These are phyloP conservation scores for Drosophila testacea DNA, from an alignment of 2,888 invertebrate species.

Conservation along the genomic window DNA sequence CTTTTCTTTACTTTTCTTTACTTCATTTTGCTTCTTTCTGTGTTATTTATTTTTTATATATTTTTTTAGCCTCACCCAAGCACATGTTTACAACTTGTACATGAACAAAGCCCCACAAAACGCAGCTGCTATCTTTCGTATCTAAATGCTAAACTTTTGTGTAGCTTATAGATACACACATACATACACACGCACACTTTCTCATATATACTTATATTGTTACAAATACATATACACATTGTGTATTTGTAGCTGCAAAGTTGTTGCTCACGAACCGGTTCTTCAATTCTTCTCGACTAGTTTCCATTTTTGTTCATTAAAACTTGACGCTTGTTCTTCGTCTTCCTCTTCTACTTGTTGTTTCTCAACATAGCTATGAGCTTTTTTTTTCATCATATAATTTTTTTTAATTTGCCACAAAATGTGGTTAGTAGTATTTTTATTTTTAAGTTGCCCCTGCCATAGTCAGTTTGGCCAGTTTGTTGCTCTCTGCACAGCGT, in stretches of 20 bases:
- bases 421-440: constrained; percentile 55
- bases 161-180: constrained; percentile 64
- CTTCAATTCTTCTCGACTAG: constrained; percentile 67
- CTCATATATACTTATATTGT: neutral
- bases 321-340: constrained; percentile 52
- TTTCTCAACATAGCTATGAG: constrained; percentile 56
- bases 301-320: constrained; percentile 77
- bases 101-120: constrained; percentile 66
- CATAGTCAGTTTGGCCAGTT: constrained; percentile 10
- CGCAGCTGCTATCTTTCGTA: constrained; percentile 70
- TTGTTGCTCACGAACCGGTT: constrained; percentile 74
- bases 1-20: constrained; percentile 9
- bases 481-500: constrained; percentile 57
- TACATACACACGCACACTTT: constrained; percentile 28
- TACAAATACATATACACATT: constrained; percentile 8
- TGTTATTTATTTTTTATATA: constrained; percentile 28
- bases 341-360: constrained; percentile 28
- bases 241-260: constrained; percentile 35
- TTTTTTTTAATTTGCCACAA: constrained; percentile 58
- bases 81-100: constrained; percentile 61
- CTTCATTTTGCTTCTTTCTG: constrained; percentile 11
- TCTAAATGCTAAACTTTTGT: constrained; percentile 73
- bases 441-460: constrained; percentile 1
- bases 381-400: constrained; percentile 32
- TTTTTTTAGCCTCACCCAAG: constrained; percentile 40